A percentile compares a stretch with the other conserved stretches of the same genome.
phyloP scores from a whole-genome alignment of 2,888 invertebrate genomes.

The Cepaea hortensis region DNA sequence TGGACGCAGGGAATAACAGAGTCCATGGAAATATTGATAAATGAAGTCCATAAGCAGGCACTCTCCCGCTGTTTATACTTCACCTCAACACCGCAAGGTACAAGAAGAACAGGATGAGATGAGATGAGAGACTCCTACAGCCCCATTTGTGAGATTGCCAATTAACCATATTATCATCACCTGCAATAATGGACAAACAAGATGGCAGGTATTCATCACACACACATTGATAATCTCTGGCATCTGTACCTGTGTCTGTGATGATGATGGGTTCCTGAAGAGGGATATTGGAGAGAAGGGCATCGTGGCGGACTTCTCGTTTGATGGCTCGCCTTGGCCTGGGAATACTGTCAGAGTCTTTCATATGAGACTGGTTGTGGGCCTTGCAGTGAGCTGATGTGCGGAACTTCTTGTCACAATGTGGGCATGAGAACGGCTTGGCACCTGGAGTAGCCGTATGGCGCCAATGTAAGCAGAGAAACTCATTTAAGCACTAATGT shows the following conservation, averaged over 20 bases:
- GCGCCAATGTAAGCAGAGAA: neutral
- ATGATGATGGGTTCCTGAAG: conserved; percentile 80
- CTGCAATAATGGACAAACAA: too few relatives aligned
- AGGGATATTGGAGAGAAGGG: conserved; percentile 76
- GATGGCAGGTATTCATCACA: too few relatives aligned
- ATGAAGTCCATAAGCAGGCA: too few relatives aligned
- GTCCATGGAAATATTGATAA: too few relatives aligned
- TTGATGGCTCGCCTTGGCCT: conserved; percentile 55
- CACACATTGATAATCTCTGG: too few relatives aligned
- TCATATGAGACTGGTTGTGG: conserved; percentile 72
- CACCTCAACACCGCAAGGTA: too few relatives aligned
- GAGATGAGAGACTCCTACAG: too few relatives aligned
- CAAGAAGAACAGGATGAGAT: too few relatives aligned
- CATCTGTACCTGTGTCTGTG: conserved; percentile 76
- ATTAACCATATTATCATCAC: too few relatives aligned
- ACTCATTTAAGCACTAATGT: neutral
- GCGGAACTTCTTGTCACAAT: conserved; percentile 75
- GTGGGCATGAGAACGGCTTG: conserved; percentile 76
- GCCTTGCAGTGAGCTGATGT: conserved; percentile 74
- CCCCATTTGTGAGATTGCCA: too few relatives aligned
- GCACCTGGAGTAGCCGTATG: conserved; percentile 66
- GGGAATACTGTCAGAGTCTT: conserved; percentile 50
- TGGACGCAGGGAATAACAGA: too few relatives aligned
- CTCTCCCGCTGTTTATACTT: too few relatives aligned
- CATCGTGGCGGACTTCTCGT: conserved; percentile 56